A percentile compares a stretch with the other conserved stretches of the same genome.
Conservation (phyloP, 2,888 invertebrate species). For the Caenorhabditis sp. region DNA sequence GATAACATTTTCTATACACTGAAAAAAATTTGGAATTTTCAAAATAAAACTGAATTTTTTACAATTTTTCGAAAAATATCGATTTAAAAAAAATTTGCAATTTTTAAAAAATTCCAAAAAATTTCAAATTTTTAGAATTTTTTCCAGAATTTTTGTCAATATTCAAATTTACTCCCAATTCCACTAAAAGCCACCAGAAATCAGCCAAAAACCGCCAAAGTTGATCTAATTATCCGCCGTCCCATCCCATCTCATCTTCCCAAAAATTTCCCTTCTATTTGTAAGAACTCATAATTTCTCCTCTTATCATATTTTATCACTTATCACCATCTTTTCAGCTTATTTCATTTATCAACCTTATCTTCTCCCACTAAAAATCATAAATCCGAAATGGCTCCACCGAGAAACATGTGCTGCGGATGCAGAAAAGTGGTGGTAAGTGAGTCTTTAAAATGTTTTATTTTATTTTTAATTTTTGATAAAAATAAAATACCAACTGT, state of each 20-base stretch:
- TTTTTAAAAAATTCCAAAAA: background rate
- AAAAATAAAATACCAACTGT: no score
- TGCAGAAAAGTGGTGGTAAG: constrained; percentile 55
- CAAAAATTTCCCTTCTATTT: background rate
- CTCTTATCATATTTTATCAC: background rate
- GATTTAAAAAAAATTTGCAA: no score
- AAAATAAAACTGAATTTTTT: no score
- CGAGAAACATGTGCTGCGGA: constrained; percentile 46
- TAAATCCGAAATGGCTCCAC: constrained; percentile 13
- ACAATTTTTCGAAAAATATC: no score
- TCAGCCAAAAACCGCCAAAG: no score
- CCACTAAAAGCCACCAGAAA: background rate
- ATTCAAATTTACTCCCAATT: background rate
- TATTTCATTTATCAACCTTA: background rate
- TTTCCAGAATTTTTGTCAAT: no score
- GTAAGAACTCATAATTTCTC: background rate
- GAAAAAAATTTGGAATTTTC: no score
- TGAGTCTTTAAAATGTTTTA: background rate
- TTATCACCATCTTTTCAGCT: background rate
- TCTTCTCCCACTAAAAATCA: background rate
- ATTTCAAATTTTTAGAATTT: background rate
- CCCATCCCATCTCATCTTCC: background rate
- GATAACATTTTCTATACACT: no score
- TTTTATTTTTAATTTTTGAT: no score
- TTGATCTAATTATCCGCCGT: constrained; percentile 5